Conservation (phyloP, 2,113 vertebrate genomes). For the Salvelinus fontinalis region DNA sequence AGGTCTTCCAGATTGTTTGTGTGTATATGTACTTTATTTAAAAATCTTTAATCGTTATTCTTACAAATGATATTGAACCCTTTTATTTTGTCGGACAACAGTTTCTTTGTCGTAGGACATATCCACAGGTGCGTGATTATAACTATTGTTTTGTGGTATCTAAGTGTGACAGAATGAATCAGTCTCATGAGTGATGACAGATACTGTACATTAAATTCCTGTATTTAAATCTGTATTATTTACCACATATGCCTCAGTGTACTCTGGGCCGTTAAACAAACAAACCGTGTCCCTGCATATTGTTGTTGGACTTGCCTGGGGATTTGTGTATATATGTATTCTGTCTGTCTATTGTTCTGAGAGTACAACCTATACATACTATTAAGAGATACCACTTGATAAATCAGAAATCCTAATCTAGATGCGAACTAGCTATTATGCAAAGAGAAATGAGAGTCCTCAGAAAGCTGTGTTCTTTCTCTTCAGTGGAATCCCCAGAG, state of each 20-base stretch:
- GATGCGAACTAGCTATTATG: not conserved
- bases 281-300: not conserved
- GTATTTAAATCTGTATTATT: not conserved
- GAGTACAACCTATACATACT: not conserved
- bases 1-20: constrained; percentile 56
- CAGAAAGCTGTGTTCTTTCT: not conserved
- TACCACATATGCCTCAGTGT: not conserved
- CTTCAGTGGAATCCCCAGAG: not conserved
- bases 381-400: not conserved
- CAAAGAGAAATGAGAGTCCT: not conserved
- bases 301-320: not conserved
- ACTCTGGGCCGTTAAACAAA: not conserved
- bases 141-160: not conserved
- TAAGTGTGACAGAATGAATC: not conserved
- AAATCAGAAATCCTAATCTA: not conserved
- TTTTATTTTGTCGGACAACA: constrained; percentile 20
- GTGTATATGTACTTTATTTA: constrained; percentile 8
- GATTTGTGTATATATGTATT: not conserved
- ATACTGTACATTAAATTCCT: not conserved
- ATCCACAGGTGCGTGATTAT: not conserved
- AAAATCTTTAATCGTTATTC: constrained; percentile 29
- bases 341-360: not conserved
- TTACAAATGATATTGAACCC: constrained; percentile 17
- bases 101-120: constrained; percentile 25
- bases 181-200: not conserved